Evolutionary conservation across 2,113 vertebrate genomes (phyloP).

Genomic region (Notothenia rossii): DNA sequence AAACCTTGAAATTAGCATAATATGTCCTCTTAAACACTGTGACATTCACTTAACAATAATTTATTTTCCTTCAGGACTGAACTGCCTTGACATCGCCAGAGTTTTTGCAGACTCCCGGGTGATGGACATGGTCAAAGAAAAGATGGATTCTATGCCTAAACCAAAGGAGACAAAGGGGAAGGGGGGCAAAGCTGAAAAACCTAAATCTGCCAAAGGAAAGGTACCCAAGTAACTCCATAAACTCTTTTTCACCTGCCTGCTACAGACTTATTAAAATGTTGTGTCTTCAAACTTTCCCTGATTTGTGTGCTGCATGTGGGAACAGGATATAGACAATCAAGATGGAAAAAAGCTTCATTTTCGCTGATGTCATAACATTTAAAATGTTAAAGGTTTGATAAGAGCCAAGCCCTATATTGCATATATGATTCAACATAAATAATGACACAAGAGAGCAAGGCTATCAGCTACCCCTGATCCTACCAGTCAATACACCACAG

Average conservation of each 20-base stretch:
- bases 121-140: conserved; percentile 86
- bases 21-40: background rate
- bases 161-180: conserved; percentile 76
- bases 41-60: conserved; percentile 22
- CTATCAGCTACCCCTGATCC: no score
- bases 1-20: no score
- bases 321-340: background rate
- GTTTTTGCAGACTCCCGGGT: conserved; percentile 86
- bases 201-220: conserved; percentile 76
- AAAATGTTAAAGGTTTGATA: background rate
- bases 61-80: conserved; percentile 83
- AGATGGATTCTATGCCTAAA: conserved; percentile 83
- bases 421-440: background rate
- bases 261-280: conserved; percentile 7
- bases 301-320: background rate
- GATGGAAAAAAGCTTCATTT: background rate
- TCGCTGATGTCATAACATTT: background rate
- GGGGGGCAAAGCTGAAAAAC: conserved; percentile 63
- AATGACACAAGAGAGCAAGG: no score
- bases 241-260: background rate
- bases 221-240: conserved; percentile 49
- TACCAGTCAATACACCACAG: no score
- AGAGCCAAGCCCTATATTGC: background rate
- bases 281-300: background rate
- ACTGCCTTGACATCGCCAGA: conserved; percentile 87